Conservation (phyloP, 2,888 invertebrate species). For the Odontothrips loti region DNA sequence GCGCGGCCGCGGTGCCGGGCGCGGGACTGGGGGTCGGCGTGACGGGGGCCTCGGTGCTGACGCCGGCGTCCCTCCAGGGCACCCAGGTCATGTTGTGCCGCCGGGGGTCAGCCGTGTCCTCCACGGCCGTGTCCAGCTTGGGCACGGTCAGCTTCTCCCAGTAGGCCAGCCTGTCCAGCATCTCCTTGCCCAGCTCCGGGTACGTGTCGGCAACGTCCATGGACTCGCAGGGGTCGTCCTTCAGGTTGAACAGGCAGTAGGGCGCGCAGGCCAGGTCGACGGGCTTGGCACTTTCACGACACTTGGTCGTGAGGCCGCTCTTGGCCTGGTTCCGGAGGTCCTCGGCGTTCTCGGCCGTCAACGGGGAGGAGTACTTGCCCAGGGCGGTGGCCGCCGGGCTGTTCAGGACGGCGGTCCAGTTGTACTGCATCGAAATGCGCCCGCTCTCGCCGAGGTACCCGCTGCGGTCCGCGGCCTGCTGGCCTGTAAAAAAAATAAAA, state of each 20-base stretch:
- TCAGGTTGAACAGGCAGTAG: slow-evolving; percentile 38
- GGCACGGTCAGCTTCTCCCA: slow-evolving; percentile 29
- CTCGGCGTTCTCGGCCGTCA: neutral
- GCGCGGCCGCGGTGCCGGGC: neutral
- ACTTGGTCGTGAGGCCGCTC: neutral
- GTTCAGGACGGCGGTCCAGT: slow-evolving; percentile 14
- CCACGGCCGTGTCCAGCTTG: slow-evolving; percentile 32
- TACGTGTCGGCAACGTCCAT: slow-evolving; percentile 36
- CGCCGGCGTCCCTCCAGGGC: slow-evolving; percentile 32
- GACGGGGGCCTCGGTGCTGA: neutral
- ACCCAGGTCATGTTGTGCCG: slow-evolving; percentile 34
- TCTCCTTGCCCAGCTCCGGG: slow-evolving; percentile 29
- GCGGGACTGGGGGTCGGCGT: neutral
- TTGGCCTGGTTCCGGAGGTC: neutral
- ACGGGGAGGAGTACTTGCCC: neutral
- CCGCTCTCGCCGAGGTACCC: slow-evolving; percentile 32
- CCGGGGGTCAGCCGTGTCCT: slow-evolving; percentile 33
- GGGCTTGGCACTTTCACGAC: neutral
- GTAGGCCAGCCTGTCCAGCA: slow-evolving; percentile 27
- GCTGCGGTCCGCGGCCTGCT: neutral
- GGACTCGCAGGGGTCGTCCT: slow-evolving; percentile 39
- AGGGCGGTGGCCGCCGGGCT: slow-evolving; percentile 29
- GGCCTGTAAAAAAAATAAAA: neutral
- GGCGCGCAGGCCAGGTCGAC: neutral
- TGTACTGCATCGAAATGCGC: slow-evolving; percentile 27